These are phyloP conservation scores for Tenualosa ilisha DNA, from an alignment of 2,797 vertebrate genomes.

Conservation along the genomic window DNA sequence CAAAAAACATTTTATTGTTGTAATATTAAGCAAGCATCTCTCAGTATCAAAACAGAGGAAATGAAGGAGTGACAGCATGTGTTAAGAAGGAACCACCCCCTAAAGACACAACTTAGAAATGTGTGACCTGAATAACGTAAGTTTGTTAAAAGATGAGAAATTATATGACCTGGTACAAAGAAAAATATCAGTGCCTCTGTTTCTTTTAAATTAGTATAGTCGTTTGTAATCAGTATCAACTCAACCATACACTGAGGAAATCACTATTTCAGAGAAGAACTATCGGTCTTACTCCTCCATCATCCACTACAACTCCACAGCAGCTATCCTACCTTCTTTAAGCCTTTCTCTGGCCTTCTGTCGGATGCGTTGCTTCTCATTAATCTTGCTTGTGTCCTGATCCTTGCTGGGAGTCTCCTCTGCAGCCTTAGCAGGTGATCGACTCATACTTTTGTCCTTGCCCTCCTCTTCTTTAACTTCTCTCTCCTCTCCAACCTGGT, in stretches of 20 bases:
- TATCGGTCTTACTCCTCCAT: background rate
- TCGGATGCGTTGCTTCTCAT: slow-evolving; percentile 78
- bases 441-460: slow-evolving; percentile 76
- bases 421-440: slow-evolving; percentile 70
- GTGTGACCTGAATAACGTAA: too few species aligned
- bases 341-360: slow-evolving; percentile 79
- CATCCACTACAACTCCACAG: background rate
- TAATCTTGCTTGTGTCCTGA: slow-evolving; percentile 69
- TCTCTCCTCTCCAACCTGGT: slow-evolving; percentile 69
- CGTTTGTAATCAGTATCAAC: background rate
- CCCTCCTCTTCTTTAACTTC: slow-evolving; percentile 55
- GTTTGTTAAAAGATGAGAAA: too few species aligned
- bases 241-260: background rate
- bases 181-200: background rate
- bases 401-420: slow-evolving; percentile 81
- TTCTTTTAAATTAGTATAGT: background rate
- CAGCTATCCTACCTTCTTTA: slow-evolving; percentile 82
- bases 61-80: background rate
- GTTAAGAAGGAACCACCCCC: background rate
- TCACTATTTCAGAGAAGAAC: background rate
- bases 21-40: background rate
- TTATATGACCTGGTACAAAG: background rate
- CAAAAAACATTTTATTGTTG: background rate
- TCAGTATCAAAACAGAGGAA: background rate
- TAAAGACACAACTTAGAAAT: background rate